Base-by-base conservation (phyloP, 2,113 vertebrate species). In the Lampris incognitus region DNA sequence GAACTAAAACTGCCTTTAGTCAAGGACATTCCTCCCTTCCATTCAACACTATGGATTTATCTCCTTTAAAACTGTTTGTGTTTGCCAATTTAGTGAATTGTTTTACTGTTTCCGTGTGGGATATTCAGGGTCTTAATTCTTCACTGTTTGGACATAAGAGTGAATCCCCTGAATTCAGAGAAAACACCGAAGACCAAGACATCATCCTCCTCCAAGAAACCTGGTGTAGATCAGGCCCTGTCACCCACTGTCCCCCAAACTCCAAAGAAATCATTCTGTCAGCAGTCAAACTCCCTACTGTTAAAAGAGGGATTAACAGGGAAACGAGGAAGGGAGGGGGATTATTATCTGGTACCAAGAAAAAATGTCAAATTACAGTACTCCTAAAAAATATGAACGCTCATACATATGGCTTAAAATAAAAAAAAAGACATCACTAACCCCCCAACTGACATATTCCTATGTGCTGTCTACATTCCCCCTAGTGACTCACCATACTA, bases 161-260 rank as follows among this genome's bases (percentile, higher is more conserved):
- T n/a, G 4, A 37, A 3, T 2, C 3, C 46, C 63, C 4, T 5
- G 48, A 66, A 7, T 50, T 66, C 63, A 50, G 5, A 49, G 7
- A 36, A 36, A 38, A 37, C 3, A 5, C 38, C 2, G 38, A 37
- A 66, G 9, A 50, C 13, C 8, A 9, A 1, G 24, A 66, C 8
- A 51, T 66, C 3, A 9, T 66, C 9, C 37, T 66, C 46, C 38
- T 51, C n/a, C 46, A 66, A 11, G 63, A 66, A 36, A 66, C 63
- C 46, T 50, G 46, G 63, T 50, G 63, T 66, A 37, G 36, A 40
- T 40, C 37, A 24, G 24, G 24, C 24, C 24, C 24, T 24, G 24
- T 24, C 24, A 24, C 24, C 24, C 24, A 40, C 38, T 60, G 58
- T 11, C 58, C 58, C 58, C 5, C 36, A 39, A n/a, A 11, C 10